Conservation (phyloP, 1,140 invertebrate species). For the Luehdorfia chinensis region DNA sequence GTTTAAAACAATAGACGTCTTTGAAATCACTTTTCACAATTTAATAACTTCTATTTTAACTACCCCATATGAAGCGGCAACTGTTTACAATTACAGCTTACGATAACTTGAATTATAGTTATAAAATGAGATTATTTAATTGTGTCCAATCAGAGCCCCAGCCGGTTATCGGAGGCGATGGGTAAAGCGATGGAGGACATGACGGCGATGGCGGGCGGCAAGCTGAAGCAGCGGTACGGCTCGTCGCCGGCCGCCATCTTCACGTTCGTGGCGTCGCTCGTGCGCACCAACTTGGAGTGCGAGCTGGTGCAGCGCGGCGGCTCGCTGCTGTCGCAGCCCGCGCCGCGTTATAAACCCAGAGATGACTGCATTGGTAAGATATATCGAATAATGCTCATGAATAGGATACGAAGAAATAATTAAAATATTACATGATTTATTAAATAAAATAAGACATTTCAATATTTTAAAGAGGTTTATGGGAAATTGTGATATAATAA, state of each 20-base stretch:
- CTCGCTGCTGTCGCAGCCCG: constrained; percentile 78
- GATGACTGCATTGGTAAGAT: constrained; percentile 88
- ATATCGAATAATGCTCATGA: no score
- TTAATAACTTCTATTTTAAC: no score
- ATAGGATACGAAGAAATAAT: no score
- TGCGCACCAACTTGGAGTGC: constrained; percentile 94
- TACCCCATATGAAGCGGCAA: no score
- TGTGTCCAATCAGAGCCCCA: constrained; percentile 70
- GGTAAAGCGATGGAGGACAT: constrained; percentile 95
- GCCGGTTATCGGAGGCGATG: constrained; percentile 87
- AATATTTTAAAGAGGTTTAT: no score
- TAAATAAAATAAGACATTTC: no score
- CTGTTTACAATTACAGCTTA: no score
- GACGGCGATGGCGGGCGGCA: constrained; percentile 83
- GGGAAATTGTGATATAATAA: no score
- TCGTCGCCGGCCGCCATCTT: constrained; percentile 87
- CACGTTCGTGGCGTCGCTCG: constrained; percentile 93
- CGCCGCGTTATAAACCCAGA: constrained; percentile 83
- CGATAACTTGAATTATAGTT: constrained; percentile 13
- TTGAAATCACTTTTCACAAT: no score
- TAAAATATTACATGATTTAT: no score
- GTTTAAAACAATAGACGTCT: no score
- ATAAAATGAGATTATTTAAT: not conserved
- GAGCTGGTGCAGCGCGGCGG: constrained; percentile 93
- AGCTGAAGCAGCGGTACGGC: constrained; percentile 76